phyloP scores from a whole-genome alignment of 2,888 invertebrate species.

The Cosmopolites sordidus region DNA sequence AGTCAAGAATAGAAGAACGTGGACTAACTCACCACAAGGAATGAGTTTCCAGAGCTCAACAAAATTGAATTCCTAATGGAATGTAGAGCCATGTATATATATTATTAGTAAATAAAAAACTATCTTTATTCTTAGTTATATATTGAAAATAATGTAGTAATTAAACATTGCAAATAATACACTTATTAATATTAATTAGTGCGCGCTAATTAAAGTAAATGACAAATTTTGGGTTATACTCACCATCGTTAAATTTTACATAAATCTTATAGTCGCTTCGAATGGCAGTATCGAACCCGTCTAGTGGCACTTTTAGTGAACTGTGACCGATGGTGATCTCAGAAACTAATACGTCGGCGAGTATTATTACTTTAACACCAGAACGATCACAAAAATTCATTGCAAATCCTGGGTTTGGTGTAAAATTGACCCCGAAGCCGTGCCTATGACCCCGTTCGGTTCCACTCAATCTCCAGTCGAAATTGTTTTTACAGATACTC shows the following conservation, averaged over 20 bases:
- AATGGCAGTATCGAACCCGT: constrained; percentile 1
- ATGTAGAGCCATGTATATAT: too few relatives aligned
- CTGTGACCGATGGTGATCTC: neutral
- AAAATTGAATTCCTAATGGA: too few relatives aligned
- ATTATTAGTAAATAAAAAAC: too few relatives aligned
- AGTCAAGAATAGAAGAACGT: too few relatives aligned
- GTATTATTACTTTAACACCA: neutral
- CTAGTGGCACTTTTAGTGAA: neutral
- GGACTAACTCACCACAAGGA: too few relatives aligned
- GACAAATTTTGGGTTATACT: constrained; percentile 5
- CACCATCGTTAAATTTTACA: constrained; percentile 4
- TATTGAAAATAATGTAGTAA: too few relatives aligned
- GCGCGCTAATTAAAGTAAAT: too few relatives aligned
- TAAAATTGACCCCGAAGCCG: constrained; percentile 5
- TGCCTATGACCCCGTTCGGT: neutral
- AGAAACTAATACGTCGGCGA: constrained; percentile 1
- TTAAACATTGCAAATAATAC: neutral
- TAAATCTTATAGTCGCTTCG: neutral
- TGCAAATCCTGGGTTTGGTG: neutral
- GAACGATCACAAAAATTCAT: neutral
- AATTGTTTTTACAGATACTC: constrained; percentile 4
- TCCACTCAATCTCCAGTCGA: constrained; percentile 2
- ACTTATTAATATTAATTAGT: too few relatives aligned
- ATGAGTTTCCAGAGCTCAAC: too few relatives aligned
- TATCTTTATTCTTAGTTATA: too few relatives aligned